Evolutionary conservation across 2,113 vertebrate genomes (phyloP).

Genomic region (Pterocles gutturalis): DNA sequence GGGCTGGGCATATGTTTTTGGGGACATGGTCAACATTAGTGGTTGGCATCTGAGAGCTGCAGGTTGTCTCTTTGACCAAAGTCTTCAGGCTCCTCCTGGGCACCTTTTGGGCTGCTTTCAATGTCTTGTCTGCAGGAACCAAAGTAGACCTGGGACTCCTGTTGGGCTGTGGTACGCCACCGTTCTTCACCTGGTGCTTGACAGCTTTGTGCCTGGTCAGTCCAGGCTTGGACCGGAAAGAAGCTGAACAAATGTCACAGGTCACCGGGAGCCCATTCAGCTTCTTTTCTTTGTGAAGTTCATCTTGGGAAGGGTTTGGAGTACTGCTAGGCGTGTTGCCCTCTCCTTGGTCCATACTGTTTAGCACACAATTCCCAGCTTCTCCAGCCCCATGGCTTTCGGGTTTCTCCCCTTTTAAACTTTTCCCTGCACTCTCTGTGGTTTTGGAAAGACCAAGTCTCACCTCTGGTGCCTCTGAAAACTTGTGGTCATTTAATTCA

Average conservation of each 20-base stretch:
- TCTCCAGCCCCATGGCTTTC: neutral
- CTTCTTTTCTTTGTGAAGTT: conserved; percentile 53
- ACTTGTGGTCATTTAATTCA: neutral
- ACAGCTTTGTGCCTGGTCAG: conserved; percentile 93
- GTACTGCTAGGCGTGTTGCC: neutral
- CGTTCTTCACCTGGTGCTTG: conserved; percentile 83
- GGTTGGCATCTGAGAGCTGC: rapidly evolving
- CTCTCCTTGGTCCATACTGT: neutral
- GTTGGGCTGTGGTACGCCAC: conserved; percentile 8
- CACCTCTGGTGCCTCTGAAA: neutral
- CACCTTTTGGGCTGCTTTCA: neutral
- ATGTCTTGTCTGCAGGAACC: neutral
- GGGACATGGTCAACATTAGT: rapidly evolving
- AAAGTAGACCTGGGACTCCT: neutral
- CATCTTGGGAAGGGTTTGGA: conserved; percentile 34
- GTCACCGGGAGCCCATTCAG: neutral
- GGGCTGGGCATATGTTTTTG: neutral
- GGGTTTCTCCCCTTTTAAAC: neutral
- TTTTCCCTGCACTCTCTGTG: neutral
- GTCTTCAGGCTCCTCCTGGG: conserved; percentile 7
- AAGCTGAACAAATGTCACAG: conserved; percentile 90
- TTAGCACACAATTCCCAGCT: neutral
- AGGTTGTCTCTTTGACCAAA: neutral
- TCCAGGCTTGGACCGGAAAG: conserved; percentile 89
- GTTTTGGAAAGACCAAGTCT: neutral